Conservation (phyloP, 1,140 invertebrate species). For the Caenorhabditis brenneri region DNA sequence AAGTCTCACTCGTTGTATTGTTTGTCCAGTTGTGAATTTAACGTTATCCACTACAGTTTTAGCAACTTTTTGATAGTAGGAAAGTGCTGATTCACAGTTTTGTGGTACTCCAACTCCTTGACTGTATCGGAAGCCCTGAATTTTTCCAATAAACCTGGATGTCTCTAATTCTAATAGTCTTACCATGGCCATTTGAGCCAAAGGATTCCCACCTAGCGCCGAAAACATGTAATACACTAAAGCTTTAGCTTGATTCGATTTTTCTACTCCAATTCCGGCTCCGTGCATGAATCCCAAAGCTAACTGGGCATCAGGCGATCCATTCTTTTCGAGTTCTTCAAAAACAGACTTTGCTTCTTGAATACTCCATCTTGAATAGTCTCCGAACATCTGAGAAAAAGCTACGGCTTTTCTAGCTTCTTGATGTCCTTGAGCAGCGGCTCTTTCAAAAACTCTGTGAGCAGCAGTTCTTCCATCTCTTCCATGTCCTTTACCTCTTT, state of each 20-base stretch:
- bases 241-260: conserved; percentile 74
- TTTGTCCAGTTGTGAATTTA: conserved; percentile 83
- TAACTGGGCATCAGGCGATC: conserved; percentile 75
- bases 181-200: conserved; percentile 90
- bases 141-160: conserved; percentile 17
- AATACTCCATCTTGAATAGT: conserved; percentile 79
- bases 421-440: conserved; percentile 34
- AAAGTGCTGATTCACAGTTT: conserved; percentile 89
- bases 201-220: conserved; percentile 84
- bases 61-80: conserved; percentile 84
- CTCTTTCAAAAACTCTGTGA: conserved; percentile 45
- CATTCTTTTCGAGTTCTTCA: conserved; percentile 79
- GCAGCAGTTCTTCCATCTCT: conserved; percentile 48
- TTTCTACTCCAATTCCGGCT: conserved; percentile 76
- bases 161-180: background rate
- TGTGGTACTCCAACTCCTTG: conserved; percentile 83
- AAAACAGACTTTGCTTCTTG: conserved; percentile 80
- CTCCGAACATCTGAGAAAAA: conserved; percentile 84
- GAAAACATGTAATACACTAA: conserved; percentile 88
- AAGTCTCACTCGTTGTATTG: conserved; percentile 82
- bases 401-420: conserved; percentile 74
- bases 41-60: conserved; percentile 85
- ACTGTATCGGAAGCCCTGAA: conserved; percentile 72
- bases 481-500: conserved; percentile 46
- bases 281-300: conserved; percentile 84